Evolutionary conservation across 2,113 vertebrate genomes (phyloP).

Genomic region (Tachysurus fulvidraco): DNA sequence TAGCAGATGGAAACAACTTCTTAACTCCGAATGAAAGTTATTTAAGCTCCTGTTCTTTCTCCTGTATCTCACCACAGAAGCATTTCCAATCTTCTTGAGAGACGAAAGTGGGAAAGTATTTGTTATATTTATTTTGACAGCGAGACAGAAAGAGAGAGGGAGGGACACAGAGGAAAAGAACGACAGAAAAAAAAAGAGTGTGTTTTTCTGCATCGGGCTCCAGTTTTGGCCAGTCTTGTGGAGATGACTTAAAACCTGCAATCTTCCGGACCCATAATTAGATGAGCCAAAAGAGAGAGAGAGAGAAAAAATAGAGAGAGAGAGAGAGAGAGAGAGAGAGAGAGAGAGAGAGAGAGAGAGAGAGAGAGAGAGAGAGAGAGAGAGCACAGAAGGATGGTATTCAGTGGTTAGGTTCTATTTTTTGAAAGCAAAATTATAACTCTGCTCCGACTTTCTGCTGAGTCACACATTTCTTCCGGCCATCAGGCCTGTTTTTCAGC

Average conservation of each 20-base stretch:
- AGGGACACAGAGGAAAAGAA: background rate
- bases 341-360: background rate
- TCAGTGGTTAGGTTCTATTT: constrained; percentile 55
- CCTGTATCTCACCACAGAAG: constrained; percentile 12
- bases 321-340: background rate
- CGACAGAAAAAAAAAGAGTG: background rate
- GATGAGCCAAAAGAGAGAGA: constrained; percentile 23
- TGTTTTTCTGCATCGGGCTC: constrained; percentile 30
- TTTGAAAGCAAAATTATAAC: constrained; percentile 73
- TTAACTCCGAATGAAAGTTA: background rate
- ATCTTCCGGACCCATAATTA: constrained; percentile 68
- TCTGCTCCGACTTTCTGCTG: constrained; percentile 69
- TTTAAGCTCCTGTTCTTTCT: background rate
- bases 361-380: background rate
- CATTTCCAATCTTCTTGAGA: constrained; percentile 2
- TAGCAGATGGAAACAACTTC: background rate
- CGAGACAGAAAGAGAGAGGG: constrained; percentile 8
- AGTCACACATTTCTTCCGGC: constrained; percentile 58
- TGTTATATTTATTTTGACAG: constrained; percentile 29
- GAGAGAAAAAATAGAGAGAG: background rate
- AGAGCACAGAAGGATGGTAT: constrained; percentile 27
- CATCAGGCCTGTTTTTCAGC: constrained; percentile 17
- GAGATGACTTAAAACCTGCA: constrained; percentile 57
- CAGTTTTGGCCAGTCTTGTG: constrained; percentile 41
- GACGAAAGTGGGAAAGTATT: constrained; percentile 26